Conservation (phyloP, 1,140 invertebrate genomes). For the Conus betulinus region DNA sequence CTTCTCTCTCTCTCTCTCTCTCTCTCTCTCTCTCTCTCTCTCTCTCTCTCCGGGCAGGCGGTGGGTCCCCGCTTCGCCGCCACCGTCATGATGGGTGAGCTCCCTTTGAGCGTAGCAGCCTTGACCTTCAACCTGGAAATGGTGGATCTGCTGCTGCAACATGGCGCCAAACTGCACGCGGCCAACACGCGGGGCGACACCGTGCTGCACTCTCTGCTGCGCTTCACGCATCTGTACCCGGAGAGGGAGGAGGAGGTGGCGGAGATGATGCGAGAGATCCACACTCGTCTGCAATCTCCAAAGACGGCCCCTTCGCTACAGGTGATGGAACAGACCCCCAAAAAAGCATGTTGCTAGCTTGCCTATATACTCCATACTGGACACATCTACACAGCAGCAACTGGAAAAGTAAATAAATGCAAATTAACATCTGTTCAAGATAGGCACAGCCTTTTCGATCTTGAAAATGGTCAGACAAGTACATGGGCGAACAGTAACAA, state of each 20-base stretch:
- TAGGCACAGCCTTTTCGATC: too few relatives aligned
- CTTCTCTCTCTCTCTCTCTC: too few relatives aligned
- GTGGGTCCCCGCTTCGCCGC: slow-evolving; percentile 53
- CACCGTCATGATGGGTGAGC: slow-evolving; percentile 65
- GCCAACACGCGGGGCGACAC: slow-evolving; percentile 54
- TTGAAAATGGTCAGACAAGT: too few relatives aligned
- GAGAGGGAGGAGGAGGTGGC: slow-evolving; percentile 51
- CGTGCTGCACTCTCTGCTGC: slow-evolving; percentile 58
- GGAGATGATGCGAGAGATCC: slow-evolving; percentile 44
- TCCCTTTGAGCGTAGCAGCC: slow-evolving; percentile 58
- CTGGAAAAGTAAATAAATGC: too few relatives aligned
- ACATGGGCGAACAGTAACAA: too few relatives aligned
- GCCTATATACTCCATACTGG: too few relatives aligned
- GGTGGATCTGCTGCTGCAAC: slow-evolving; percentile 47
- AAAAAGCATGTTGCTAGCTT: too few relatives aligned
- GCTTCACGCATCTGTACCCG: slow-evolving; percentile 56
- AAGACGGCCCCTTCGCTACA: not conserved
- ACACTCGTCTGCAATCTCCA: slow-evolving; percentile 12
- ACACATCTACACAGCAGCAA: too few relatives aligned
- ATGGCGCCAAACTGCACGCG: slow-evolving; percentile 33
- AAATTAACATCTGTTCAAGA: too few relatives aligned
- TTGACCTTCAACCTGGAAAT: slow-evolving; percentile 52
- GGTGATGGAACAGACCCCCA: not conserved
- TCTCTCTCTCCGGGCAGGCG: slow-evolving; percentile 23
- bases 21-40: too few relatives aligned